These are phyloP conservation scores for Phortica variegata DNA, from an alignment of 1,140 invertebrate genomes.

Conservation along the genomic window DNA sequence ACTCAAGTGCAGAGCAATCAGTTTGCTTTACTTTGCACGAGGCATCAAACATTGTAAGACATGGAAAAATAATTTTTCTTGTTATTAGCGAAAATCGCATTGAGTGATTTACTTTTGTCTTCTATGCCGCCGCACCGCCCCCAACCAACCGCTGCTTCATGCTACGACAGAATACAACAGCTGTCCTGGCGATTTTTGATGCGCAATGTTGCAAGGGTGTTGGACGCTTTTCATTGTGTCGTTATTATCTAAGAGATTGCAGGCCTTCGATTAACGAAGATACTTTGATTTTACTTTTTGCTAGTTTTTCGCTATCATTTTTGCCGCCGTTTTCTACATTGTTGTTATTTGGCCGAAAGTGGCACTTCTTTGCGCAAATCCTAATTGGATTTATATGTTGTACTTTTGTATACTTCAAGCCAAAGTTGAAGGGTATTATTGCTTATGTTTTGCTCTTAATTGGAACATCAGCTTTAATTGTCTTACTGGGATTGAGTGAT, in stretches of 20 bases:
- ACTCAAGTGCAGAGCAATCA: too few relatives aligned
- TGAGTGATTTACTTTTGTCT: slow-evolving; percentile 49
- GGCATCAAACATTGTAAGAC: slow-evolving; percentile 25
- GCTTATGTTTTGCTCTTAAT: slow-evolving; percentile 30
- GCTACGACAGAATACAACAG: too few relatives aligned
- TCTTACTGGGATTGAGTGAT: too few relatives aligned
- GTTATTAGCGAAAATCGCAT: slow-evolving; percentile 52
- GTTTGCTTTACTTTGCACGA: too few relatives aligned
- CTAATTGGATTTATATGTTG: slow-evolving; percentile 54
- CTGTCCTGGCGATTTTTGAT: too few relatives aligned
- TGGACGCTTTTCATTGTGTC: neutral
- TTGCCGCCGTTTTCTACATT: too few relatives aligned
- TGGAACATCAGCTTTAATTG: too few relatives aligned
- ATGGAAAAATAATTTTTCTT: slow-evolving; percentile 45
- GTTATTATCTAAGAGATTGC: slow-evolving; percentile 35
- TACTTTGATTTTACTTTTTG: neutral
- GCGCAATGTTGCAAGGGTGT: neutral
- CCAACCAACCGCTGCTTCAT: slow-evolving; percentile 19
- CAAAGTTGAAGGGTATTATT: slow-evolving; percentile 34
- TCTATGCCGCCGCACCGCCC: slow-evolving; percentile 38
- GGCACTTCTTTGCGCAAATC: slow-evolving; percentile 36
- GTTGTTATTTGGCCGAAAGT: slow-evolving; percentile 16
- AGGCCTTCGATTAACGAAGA: slow-evolving; percentile 1
- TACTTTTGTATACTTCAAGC: neutral
- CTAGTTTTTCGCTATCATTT: neutral